Conservation (phyloP, 2,113 vertebrate genomes). For the Plectropomus leopardus region DNA sequence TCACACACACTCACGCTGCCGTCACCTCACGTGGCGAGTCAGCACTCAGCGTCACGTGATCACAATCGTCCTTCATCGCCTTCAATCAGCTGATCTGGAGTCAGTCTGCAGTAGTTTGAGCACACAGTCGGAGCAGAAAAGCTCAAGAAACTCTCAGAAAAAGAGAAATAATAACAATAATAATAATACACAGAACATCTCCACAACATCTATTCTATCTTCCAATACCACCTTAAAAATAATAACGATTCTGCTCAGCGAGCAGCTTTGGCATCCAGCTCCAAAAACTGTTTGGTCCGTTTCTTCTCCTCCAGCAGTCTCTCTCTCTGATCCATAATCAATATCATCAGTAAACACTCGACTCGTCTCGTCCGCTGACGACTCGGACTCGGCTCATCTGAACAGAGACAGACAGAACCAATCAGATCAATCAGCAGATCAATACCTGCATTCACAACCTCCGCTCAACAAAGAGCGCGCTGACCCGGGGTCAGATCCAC, state of each 20-base stretch:
- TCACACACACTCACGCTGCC: too few species aligned
- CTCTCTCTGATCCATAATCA: constrained; percentile 10
- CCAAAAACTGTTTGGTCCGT: constrained; percentile 38
- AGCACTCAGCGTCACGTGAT: too few species aligned
- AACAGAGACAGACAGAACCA: constrained; percentile 9
- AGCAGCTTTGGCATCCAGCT: constrained; percentile 55
- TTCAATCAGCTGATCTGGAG: constrained; percentile 17
- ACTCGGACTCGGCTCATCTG: constrained; percentile 57
- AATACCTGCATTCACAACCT: too few species aligned
- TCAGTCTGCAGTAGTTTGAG: constrained; percentile 51
- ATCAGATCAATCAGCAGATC: neutral
- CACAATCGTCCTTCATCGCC: too few species aligned
- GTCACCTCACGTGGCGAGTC: too few species aligned
- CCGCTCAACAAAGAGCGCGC: too few species aligned
- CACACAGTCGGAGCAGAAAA: constrained; percentile 18
- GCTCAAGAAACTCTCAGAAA: neutral
- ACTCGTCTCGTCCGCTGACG: neutral
- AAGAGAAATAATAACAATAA: neutral
- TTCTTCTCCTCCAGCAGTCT: neutral
- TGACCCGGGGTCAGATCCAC: too few species aligned
- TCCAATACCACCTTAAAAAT: constrained; percentile 12
- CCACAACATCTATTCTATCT: neutral
- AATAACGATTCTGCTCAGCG: constrained; percentile 15
- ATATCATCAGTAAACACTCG: neutral
- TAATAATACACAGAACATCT: neutral